Evolutionary conservation across 2,113 vertebrate species (phyloP).

Genomic region (Strix uralensis): DNA sequence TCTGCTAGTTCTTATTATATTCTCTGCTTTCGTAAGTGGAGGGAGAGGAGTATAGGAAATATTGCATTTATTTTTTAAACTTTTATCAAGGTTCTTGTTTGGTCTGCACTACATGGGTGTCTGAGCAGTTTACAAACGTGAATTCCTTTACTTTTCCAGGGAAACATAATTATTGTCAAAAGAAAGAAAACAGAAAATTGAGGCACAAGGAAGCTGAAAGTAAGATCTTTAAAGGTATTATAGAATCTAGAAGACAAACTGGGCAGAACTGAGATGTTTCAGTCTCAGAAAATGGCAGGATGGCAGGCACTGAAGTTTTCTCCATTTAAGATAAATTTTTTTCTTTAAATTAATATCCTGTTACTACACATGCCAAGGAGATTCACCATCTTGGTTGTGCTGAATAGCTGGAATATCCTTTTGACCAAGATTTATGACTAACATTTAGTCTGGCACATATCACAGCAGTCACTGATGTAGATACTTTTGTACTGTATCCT

Average conservation of each 20-base stretch:
- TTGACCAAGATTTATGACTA: not conserved
- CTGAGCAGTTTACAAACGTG: not conserved
- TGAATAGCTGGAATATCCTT: not conserved
- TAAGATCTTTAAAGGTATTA: not conserved
- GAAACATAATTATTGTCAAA: not conserved
- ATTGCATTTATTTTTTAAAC: not conserved
- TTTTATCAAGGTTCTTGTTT: not conserved
- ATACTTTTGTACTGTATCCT: not conserved
- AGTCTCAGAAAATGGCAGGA: not conserved
- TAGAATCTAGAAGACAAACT: not conserved
- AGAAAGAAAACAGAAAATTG: not conserved
- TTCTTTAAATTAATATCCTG: not conserved
- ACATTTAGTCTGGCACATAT: not conserved
- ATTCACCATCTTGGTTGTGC: not conserved
- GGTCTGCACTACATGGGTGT: not conserved
- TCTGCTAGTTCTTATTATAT: not conserved
- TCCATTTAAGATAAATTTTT: not conserved
- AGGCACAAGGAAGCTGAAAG: not conserved
- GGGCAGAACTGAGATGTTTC: not conserved
- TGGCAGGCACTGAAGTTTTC: not conserved
- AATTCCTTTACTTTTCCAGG: not conserved
- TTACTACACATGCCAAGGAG: not conserved
- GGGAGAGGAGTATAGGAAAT: not conserved
- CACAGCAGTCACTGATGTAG: not conserved
- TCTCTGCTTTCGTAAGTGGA: not conserved